Base-by-base conservation (phyloP, 2,113 vertebrate genomes). In the Macaca fascicularis region DNA sequence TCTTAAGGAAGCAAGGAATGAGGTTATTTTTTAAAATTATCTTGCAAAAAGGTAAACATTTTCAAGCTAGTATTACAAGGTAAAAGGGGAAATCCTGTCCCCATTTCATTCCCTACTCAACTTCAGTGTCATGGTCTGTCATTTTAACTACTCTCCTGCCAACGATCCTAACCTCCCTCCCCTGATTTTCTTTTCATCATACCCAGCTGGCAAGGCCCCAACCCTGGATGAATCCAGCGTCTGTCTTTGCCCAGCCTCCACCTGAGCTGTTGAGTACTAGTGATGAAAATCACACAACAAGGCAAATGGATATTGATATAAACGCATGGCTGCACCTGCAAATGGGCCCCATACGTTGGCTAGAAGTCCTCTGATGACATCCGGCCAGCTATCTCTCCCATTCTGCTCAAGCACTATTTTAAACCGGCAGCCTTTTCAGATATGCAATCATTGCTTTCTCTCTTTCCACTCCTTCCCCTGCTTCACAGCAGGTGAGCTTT, bases 261-360 rank as follows among this genome's bases (percentile, higher is more conserved):
- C 97, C 96, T 97, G 96, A 69, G 59, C 88, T 97, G 83, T 70
- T 95, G 93, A 94, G 75, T 70, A 93, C 88, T 93, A 64, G 91
- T 92, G 93, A 97, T 95, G 91, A 96, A 92, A 96, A 88, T 74
- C 85, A 83, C 88, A 92, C 40, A 74, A 87, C 38, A 48, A 84
- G 69, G n/a, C 95, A 72, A 85, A 92, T 61, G n/a, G 81, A 64
- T 87, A 79, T 13, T 87, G 88, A 55, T 64, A 55, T 11, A 11
- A 91, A 89, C 79, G 80, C 69, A 59, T 38, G 40, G 61, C 48
- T 7, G 38, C 69, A 94, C 91, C 97, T 95, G 93, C 83, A 69
- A 50, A 87, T 2, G 69, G 74, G 32, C 83, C 84, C 11, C 35
- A 2, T 13, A 69, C 22, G 8, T 69, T 75, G 94, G 70, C 83